phyloP scores from a whole-genome alignment of 2,797 vertebrate genomes.

The Cottoperca gobio region DNA sequence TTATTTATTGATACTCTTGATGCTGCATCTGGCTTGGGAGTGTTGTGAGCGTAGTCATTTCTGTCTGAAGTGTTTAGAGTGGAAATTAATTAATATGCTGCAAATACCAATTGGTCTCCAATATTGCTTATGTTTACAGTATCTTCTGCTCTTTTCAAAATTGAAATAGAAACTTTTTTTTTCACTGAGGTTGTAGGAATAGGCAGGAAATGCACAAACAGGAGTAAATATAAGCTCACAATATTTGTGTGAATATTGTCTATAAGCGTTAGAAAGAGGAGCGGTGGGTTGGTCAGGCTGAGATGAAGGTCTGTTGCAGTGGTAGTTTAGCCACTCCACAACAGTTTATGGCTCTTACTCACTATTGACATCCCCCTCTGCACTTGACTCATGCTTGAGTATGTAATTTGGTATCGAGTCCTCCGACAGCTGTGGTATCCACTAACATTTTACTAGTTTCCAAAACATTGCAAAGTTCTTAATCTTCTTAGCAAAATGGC shows the following conservation, averaged over 20 bases:
- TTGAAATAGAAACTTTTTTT: slow-evolving; percentile 19
- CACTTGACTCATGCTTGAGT: slow-evolving; percentile 30
- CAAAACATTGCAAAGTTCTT: slow-evolving; percentile 30
- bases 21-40: slow-evolving; percentile 19
- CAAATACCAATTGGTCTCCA: slow-evolving; percentile 29
- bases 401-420: slow-evolving; percentile 27
- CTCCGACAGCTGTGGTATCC: slow-evolving; percentile 5
- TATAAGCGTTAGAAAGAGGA: neutral
- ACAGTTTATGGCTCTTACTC: slow-evolving; percentile 29
- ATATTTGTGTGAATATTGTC: neutral
- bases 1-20: slow-evolving; percentile 13
- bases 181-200: neutral
- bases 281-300: slow-evolving; percentile 23
- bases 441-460: neutral
- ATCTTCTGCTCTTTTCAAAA: slow-evolving; percentile 13
- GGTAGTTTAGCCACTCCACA: slow-evolving; percentile 29
- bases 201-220: neutral
- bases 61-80: slow-evolving; percentile 7
- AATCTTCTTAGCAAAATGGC: slow-evolving; percentile 39
- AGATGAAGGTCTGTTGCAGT: slow-evolving; percentile 31
- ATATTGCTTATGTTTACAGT: slow-evolving; percentile 47
- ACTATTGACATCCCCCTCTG: slow-evolving; percentile 21
- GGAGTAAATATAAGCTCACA: neutral
- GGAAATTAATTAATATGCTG: slow-evolving; percentile 19
- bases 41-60: slow-evolving; percentile 10